Evolutionary conservation across 2,797 vertebrate genomes (phyloP).

Genomic region (Spea hammondii): DNA sequence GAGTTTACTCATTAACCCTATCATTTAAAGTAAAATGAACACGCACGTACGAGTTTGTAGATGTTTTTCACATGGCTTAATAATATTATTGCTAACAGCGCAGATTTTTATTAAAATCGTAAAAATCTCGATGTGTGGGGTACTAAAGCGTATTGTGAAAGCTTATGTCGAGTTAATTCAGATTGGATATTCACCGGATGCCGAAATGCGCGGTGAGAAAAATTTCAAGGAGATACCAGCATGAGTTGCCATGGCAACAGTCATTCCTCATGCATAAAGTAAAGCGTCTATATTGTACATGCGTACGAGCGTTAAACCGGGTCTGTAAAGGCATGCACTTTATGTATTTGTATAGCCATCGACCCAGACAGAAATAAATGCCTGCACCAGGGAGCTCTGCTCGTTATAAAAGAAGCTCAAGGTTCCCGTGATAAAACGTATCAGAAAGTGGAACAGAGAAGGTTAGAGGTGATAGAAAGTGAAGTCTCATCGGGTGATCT

Average conservation of each 20-base stretch:
- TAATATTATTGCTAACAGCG: too few species aligned
- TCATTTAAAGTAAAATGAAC: too few species aligned
- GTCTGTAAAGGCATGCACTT: background rate
- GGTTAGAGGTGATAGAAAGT: too few species aligned
- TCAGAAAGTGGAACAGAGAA: too few species aligned
- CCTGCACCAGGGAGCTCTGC: background rate
- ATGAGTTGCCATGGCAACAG: constrained; percentile 36
- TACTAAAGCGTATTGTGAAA: background rate
- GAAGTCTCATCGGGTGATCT: too few species aligned
- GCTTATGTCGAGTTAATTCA: background rate
- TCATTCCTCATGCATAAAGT: constrained; percentile 8
- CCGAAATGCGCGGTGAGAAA: background rate
- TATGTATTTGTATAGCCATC: background rate
- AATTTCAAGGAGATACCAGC: background rate
- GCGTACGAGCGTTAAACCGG: background rate
- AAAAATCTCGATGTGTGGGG: background rate
- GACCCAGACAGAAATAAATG: background rate
- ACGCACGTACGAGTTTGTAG: too few species aligned
- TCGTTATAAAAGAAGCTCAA: constrained; percentile 7
- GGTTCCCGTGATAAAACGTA: background rate
- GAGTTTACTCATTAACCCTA: too few species aligned
- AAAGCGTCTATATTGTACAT: background rate
- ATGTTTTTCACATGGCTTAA: too few species aligned
- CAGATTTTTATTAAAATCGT: background rate
- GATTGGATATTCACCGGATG: constrained; percentile 2